Evolutionary conservation across 2,113 vertebrate species (phyloP).

Genomic region (Salvelinus alpinus): DNA sequence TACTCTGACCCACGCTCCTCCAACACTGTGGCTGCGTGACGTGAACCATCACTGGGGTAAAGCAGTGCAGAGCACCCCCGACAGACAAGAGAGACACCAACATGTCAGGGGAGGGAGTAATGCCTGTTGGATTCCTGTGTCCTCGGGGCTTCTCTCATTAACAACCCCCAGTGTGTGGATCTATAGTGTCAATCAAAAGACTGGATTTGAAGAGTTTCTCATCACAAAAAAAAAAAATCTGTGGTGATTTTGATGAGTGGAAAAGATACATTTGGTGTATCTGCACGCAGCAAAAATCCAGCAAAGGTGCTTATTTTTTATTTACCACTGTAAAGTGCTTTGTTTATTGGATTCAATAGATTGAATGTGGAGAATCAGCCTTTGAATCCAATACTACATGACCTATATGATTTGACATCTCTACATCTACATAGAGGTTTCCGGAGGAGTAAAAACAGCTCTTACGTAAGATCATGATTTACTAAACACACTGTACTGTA

Average conservation of each 20-base stretch:
- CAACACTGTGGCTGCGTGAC: conserved; percentile 1
- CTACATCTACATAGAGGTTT: not conserved
- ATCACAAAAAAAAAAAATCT: not conserved
- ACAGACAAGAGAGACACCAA: not conserved
- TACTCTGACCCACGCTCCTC: not conserved
- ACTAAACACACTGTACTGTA: not conserved
- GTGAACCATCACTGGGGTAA: not conserved
- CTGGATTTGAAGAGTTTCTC: not conserved
- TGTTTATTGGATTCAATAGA: not conserved
- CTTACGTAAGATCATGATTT: not conserved
- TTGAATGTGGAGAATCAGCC: not conserved
- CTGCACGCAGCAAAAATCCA: no score
- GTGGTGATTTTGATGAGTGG: no score
- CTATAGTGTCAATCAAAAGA: conserved; percentile 1
- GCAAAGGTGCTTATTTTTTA: no score
- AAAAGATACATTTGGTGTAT: no score
- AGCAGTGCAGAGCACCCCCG: not conserved
- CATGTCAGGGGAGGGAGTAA: conserved; percentile 25
- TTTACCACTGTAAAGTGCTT: no score
- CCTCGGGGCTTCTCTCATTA: conserved; percentile 7
- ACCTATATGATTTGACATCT: not conserved
- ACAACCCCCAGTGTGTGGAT: not conserved
- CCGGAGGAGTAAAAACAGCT: not conserved
- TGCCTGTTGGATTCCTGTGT: conserved; percentile 3
- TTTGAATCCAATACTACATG: not conserved